Conservation (phyloP, 2,113 vertebrate species). For the Erythrolamprus reginae region DNA sequence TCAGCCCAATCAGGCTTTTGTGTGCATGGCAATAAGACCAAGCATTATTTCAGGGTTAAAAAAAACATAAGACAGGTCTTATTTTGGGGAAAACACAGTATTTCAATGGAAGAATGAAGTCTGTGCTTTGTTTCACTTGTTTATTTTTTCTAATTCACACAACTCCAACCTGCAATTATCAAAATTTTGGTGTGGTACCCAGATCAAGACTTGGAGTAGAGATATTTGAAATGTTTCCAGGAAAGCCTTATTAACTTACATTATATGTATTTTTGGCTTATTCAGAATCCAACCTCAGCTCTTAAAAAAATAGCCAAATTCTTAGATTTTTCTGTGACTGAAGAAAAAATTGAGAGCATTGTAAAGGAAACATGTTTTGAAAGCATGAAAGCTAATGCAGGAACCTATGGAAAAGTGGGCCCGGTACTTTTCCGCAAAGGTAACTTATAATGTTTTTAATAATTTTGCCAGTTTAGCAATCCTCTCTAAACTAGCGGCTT, state of each 20-base stretch:
- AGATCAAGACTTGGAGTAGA: background rate
- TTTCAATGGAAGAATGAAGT: background rate
- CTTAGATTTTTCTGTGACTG: background rate
- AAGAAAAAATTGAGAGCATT: slow-evolving; percentile 17
- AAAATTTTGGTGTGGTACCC: background rate
- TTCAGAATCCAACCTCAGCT: background rate
- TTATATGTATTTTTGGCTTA: background rate
- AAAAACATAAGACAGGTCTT: no score
- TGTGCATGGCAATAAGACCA: no score
- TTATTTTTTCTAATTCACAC: background rate
- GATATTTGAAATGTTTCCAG: background rate
- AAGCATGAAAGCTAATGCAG: slow-evolving; percentile 18
- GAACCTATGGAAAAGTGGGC: background rate
- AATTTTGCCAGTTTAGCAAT: background rate
- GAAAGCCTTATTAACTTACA: background rate
- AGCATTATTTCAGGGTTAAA: no score
- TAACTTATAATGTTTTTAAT: background rate
- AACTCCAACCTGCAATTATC: background rate
- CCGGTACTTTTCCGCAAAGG: slow-evolving; percentile 18
- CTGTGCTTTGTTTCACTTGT: background rate
- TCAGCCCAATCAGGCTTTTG: no score
- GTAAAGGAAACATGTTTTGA: slow-evolving; percentile 16
- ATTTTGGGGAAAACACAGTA: no score
- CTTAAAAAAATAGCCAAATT: slow-evolving; percentile 15
- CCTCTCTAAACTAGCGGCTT: background rate